Conservation (phyloP, 2,888 invertebrate species). For the Trissonchulus latispiculum region DNA sequence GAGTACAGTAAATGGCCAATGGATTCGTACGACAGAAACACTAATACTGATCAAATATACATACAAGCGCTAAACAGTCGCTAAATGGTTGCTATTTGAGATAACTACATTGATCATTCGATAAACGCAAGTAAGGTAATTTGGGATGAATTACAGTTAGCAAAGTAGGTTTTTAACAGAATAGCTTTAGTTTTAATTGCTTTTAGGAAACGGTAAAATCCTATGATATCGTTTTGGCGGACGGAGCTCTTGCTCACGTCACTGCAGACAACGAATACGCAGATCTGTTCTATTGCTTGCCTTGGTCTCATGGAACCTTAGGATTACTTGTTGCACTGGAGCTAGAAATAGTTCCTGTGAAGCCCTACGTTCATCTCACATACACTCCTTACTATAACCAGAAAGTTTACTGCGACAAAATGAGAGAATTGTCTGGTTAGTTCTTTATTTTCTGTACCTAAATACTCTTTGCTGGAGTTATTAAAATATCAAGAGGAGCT, state of each 20-base stretch:
- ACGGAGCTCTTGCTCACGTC: constrained; percentile 55
- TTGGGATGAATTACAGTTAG: too few relatives aligned
- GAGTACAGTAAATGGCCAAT: too few relatives aligned
- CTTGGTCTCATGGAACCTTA: constrained; percentile 60
- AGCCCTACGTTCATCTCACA: constrained; percentile 57
- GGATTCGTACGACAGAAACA: too few relatives aligned
- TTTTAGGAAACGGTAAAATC: constrained; percentile 59
- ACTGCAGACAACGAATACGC: constrained; percentile 52
- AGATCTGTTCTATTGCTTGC: constrained; percentile 55
- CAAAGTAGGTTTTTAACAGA: too few relatives aligned
- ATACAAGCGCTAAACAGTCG: too few relatives aligned
- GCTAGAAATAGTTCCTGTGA: constrained; percentile 55
- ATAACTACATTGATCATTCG: too few relatives aligned
- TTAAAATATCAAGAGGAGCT: too few relatives aligned
- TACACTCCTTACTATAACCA: constrained; percentile 58
- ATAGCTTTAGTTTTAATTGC: constrained; percentile 52
- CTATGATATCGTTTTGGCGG: constrained; percentile 58
- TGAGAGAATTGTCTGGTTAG: constrained; percentile 54
- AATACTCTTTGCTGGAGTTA: too few relatives aligned
- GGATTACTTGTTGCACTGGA: constrained; percentile 59
- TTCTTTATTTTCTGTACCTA: too few relatives aligned
- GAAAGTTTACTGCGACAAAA: constrained; percentile 56
- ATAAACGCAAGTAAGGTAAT: too few relatives aligned
- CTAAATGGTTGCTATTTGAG: too few relatives aligned
- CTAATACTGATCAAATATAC: too few relatives aligned